Percentiles rank a stretch among this genome's conserved stretches.
Evolutionary conservation across 1,140 invertebrate genomes (phyloP).

Genomic region (Rhopalosiphum maidis): DNA sequence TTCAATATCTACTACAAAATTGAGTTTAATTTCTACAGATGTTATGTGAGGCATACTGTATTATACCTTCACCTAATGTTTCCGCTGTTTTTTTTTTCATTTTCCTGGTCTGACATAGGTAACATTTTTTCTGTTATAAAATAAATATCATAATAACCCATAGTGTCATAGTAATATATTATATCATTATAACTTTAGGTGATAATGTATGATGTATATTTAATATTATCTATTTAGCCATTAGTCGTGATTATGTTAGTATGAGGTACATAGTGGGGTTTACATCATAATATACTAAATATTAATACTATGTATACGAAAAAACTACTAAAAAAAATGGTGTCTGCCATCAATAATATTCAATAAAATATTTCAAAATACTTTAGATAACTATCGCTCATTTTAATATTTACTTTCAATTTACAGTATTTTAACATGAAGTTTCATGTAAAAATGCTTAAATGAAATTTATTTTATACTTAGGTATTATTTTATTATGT

Average conservation of each 20-base stretch:
- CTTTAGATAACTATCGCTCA: not conserved
- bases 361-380: not conserved
- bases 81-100: not conserved
- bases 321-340: not conserved
- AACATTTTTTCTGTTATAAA: not conserved
- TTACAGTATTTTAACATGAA: not conserved
- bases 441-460: not conserved
- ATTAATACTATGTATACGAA: not conserved
- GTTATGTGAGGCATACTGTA: too few species aligned
- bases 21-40: not conserved
- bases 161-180: not conserved
- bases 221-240: not conserved
- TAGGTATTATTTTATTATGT: not conserved
- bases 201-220: not conserved
- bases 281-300: not conserved
- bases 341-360: not conserved
- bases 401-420: conserved; percentile 10
- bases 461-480: not conserved
- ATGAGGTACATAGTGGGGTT: not conserved
- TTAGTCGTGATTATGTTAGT: not conserved
- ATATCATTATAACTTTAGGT: not conserved
- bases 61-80: not conserved
- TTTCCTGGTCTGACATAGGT: not conserved
- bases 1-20: not conserved
- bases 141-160: not conserved